A percentile compares a stretch with the other conserved stretches of the same genome.
Evolutionary conservation across 92 coral and sea anemone species (phyloP).

Genomic region (Parazoanthus atlanticus): DNA sequence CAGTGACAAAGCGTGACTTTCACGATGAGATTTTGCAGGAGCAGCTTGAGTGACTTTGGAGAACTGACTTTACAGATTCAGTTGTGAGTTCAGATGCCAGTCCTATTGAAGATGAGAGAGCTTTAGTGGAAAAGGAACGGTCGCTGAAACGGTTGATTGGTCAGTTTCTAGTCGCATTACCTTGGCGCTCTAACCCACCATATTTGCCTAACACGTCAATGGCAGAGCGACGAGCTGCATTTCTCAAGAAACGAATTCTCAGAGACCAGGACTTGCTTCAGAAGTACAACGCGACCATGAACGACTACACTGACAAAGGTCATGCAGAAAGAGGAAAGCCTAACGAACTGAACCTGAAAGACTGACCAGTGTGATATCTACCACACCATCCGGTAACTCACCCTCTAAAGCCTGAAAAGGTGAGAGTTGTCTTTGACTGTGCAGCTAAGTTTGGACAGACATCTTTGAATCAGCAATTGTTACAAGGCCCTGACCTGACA

Average conservation of each 20-base stretch:
- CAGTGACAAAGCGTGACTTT: conserved; percentile 15
- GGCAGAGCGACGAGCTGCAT: conserved; percentile 51
- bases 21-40: conserved; percentile 41
- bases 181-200: conserved; percentile 56
- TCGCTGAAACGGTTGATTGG: conserved; percentile 49
- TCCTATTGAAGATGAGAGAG: conserved; percentile 56
- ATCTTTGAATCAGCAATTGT: too few species aligned
- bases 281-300: conserved; percentile 61
- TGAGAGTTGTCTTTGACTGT: conserved; percentile 60
- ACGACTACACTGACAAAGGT: conserved; percentile 61
- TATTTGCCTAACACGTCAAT: conserved; percentile 43
- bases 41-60: conserved; percentile 55
- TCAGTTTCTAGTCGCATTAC: conserved; percentile 61
- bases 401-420: conserved; percentile 60
- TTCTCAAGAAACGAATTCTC: conserved; percentile 58
- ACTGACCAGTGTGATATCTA: conserved; percentile 56
- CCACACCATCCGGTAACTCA: conserved; percentile 64
- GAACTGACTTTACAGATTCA: conserved; percentile 22
- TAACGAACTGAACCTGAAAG: conserved; percentile 31
- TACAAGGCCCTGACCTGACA: too few species aligned
- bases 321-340: conserved; percentile 55
- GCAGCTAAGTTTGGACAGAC: too few species aligned
- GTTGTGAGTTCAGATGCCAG: conserved; percentile 40
- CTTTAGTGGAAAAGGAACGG: conserved; percentile 53
- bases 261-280: conserved; percentile 40